phyloP scores from a whole-genome alignment of 2,888 invertebrate genomes.

The Lithophane leautieri region DNA sequence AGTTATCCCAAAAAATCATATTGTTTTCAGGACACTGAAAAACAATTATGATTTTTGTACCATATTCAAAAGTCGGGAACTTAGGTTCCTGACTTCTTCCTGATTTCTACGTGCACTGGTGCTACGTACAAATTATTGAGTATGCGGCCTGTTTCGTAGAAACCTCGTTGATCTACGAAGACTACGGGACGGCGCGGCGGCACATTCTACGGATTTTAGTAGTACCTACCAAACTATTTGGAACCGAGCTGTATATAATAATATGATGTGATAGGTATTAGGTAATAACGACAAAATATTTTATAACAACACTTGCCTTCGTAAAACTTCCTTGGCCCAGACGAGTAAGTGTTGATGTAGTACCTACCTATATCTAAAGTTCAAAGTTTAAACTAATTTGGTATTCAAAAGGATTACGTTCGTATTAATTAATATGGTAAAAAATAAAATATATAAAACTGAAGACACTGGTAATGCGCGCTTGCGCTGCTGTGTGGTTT shows the following conservation, averaged over 20 bases:
- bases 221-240: neutral
- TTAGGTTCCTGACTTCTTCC: neutral
- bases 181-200: neutral
- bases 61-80: no score
- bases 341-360: slow-evolving; percentile 19
- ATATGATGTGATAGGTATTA: neutral
- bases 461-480: slow-evolving; percentile 14
- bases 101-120: neutral
- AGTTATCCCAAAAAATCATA: neutral
- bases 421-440: slow-evolving; percentile 39
- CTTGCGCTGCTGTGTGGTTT: slow-evolving; percentile 27
- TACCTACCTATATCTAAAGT: slow-evolving; percentile 56
- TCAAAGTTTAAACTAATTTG: slow-evolving; percentile 64
- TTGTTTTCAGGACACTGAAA: neutral
- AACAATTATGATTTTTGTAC: no score
- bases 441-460: slow-evolving; percentile 25
- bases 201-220: neutral
- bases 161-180: neutral
- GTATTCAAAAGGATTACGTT: slow-evolving; percentile 53
- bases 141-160: neutral
- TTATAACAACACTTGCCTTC: slow-evolving; percentile 26
- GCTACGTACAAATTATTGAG: neutral
- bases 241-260: neutral
- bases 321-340: slow-evolving; percentile 35
- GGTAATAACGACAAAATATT: slow-evolving; percentile 37